phyloP scores from a whole-genome alignment of 37 sponge, comb jelly and placozoan genomes.

The Halisarca cf. caerulea region DNA sequence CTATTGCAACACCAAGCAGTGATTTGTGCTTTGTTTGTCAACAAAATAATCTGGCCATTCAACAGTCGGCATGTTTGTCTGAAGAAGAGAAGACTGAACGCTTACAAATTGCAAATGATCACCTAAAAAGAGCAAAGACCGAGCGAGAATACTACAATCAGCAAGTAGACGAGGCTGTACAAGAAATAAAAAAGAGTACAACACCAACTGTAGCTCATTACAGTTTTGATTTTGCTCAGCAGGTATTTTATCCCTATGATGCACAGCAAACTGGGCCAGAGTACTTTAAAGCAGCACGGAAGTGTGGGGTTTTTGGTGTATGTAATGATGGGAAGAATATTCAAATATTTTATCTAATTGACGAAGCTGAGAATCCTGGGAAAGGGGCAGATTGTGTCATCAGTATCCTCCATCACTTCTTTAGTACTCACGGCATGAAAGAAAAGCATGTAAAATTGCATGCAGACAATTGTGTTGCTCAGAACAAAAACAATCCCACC shows the following conservation, averaged over 20 bases:
- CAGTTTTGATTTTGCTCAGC: constrained; percentile 41
- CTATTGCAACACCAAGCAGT: not conserved
- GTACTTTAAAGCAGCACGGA: constrained; percentile 32
- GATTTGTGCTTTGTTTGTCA: not conserved
- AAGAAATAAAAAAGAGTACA: not conserved
- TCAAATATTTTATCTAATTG: constrained; percentile 34
- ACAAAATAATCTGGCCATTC: not conserved
- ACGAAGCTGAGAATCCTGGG: constrained; percentile 32
- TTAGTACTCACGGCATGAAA: not conserved
- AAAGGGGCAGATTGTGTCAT: constrained; percentile 46
- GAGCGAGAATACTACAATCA: constrained; percentile 2
- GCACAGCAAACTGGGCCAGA: constrained; percentile 35
- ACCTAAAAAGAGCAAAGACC: constrained; percentile 1
- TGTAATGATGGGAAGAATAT: constrained; percentile 16
- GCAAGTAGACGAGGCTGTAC: not conserved
- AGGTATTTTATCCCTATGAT: constrained; percentile 36
- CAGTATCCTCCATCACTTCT: constrained; percentile 45
- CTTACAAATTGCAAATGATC: not conserved
- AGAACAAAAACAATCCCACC: constrained; percentile 58
- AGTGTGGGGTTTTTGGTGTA: constrained; percentile 51
- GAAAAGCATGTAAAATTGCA: constrained; percentile 28
- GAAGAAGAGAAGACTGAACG: constrained; percentile 5
- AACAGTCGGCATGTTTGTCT: not conserved
- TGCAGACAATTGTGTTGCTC: constrained; percentile 58
- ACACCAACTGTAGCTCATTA: not conserved